Evolutionary conservation across 2,888 invertebrate species (phyloP).

Genomic region (Melieria crassipennis): DNA sequence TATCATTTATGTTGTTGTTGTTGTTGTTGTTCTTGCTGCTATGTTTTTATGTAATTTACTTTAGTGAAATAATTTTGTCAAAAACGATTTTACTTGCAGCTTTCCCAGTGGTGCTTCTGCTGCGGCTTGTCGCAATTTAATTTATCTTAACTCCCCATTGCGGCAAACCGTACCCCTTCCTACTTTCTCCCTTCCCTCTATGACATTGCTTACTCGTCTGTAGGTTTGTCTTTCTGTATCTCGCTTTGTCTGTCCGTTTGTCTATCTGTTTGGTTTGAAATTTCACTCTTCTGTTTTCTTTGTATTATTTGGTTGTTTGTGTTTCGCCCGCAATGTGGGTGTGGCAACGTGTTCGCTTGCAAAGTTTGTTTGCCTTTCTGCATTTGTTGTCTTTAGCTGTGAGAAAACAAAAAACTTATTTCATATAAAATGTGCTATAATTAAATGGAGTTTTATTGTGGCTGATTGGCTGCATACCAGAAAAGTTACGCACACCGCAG

Average conservation of each 20-base stretch:
- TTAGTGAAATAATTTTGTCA: slow-evolving; percentile 33
- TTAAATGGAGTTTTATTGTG: slow-evolving; percentile 36
- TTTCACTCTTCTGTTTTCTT: neutral
- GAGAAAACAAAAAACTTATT: slow-evolving; percentile 33
- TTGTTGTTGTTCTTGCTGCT: slow-evolving; percentile 14
- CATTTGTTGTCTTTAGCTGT: neutral
- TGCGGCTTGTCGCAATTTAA: slow-evolving; percentile 18
- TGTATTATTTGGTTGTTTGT: neutral
- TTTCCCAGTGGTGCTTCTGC: neutral
- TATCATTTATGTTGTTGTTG: slow-evolving; percentile 1
- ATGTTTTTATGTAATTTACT: slow-evolving; percentile 22
- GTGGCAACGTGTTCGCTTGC: neutral
- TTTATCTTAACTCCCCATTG: slow-evolving; percentile 14
- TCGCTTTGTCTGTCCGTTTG: neutral
- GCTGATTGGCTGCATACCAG: neutral
- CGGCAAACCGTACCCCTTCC: neutral
- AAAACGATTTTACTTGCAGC: slow-evolving; percentile 22
- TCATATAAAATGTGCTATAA: slow-evolving; percentile 32
- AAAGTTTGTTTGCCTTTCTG: neutral
- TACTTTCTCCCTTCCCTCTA: too few species aligned
- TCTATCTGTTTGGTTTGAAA: neutral
- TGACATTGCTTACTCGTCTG: neutral
- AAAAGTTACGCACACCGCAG: too few species aligned
- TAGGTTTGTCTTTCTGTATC: neutral
- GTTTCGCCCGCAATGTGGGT: too few species aligned